These are phyloP conservation scores for Anabas testudineus DNA, from an alignment of 2,797 vertebrate species.

Conservation along the genomic window DNA sequence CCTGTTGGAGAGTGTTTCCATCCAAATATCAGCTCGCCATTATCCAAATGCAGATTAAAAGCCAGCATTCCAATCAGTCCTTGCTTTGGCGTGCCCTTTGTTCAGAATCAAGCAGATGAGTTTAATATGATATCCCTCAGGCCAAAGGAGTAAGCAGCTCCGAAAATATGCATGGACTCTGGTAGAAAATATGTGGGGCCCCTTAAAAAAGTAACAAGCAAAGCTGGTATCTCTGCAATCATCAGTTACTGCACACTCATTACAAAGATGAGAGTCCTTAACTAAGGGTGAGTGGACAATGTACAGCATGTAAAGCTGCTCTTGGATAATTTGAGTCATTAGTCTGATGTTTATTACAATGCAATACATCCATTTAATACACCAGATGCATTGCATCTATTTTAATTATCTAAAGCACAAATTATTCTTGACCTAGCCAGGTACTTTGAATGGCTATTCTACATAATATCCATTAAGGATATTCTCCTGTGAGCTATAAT, in stretches of 20 bases:
- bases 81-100: slow-evolving; percentile 42
- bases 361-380: neutral
- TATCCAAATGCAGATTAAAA: slow-evolving; percentile 67
- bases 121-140: slow-evolving; percentile 52
- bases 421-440: slow-evolving; percentile 2
- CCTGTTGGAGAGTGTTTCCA: slow-evolving; percentile 41
- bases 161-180: slow-evolving; percentile 32
- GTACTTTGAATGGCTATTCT: slow-evolving; percentile 14
- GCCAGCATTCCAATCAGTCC: slow-evolving; percentile 45
- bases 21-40: slow-evolving; percentile 57
- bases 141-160: slow-evolving; percentile 32
- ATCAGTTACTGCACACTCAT: slow-evolving; percentile 11
- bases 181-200: slow-evolving; percentile 32
- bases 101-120: slow-evolving; percentile 45
- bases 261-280: slow-evolving; percentile 14
- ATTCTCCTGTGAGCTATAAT: slow-evolving; percentile 39
- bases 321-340: slow-evolving; percentile 7
- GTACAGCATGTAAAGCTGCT: slow-evolving; percentile 15
- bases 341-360: slow-evolving; percentile 6
- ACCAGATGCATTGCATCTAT: neutral
- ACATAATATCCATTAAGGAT: slow-evolving; percentile 18
- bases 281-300: neutral
- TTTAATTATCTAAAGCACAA: slow-evolving; percentile 11
- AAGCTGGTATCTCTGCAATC: slow-evolving; percentile 9
- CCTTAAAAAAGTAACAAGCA: slow-evolving; percentile 11